Conservation (phyloP, 2,113 vertebrate species). For the Platysteira castanea region DNA sequence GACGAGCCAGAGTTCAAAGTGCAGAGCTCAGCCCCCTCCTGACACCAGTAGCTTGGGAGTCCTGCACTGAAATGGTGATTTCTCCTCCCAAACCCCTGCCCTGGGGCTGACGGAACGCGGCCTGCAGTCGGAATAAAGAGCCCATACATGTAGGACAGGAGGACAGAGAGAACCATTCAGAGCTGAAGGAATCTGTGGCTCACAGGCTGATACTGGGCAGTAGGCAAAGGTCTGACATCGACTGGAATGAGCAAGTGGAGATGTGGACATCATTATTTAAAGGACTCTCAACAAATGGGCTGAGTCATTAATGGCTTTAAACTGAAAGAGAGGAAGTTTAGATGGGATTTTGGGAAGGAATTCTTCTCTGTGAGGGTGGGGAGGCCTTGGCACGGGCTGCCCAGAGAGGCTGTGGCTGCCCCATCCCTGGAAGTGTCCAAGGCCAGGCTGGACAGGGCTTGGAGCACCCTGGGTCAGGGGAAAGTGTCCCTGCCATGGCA, state of each 20-base stretch:
- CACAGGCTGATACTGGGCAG: not conserved
- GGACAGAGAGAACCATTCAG: constrained; percentile 34
- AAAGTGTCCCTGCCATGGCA: not conserved
- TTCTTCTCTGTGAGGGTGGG: not conserved
- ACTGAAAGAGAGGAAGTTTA: not conserved
- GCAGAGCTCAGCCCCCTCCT: not conserved
- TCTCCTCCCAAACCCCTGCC: not conserved
- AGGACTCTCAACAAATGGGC: not conserved
- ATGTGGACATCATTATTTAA: not conserved
- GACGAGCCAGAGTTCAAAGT: not conserved
- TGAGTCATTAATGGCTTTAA: not conserved
- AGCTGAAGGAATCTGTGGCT: not conserved
- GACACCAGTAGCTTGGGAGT: not conserved
- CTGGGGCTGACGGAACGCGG: not conserved
- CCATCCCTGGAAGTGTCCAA: not conserved
- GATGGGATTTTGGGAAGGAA: not conserved
- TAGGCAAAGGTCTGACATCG: not conserved
- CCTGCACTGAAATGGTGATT: not conserved
- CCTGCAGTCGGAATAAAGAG: not conserved
- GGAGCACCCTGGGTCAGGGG: rapidly evolving
- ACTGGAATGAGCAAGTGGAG: not conserved
- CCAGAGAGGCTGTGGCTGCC: not conserved
- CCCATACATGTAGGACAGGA: not conserved
- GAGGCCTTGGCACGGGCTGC: not conserved
- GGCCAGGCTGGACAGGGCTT: not conserved